These are phyloP conservation scores for Acipenser oxyrinchus DNA, from an alignment of 2,797 vertebrate genomes.

Conservation along the genomic window DNA sequence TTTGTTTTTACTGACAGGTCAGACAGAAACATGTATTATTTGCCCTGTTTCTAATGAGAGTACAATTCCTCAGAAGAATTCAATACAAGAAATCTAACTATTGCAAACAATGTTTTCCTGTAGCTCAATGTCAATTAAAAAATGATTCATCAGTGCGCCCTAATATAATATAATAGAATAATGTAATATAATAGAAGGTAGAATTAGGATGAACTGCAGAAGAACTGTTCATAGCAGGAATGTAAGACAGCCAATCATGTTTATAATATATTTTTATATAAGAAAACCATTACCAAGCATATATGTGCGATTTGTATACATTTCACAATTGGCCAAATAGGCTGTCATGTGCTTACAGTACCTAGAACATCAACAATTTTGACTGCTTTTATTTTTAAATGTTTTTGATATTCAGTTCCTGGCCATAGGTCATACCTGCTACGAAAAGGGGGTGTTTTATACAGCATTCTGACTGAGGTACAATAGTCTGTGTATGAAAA, in stretches of 20 bases:
- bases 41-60: slow-evolving; percentile 16
- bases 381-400: too few species aligned
- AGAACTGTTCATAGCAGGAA: slow-evolving; percentile 4
- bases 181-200: slow-evolving; percentile 27
- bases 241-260: neutral
- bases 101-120: slow-evolving; percentile 7
- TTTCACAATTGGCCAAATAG: too few species aligned
- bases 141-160: slow-evolving; percentile 31
- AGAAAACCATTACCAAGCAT: too few species aligned
- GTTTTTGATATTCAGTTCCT: too few species aligned
- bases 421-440: too few species aligned
- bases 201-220: slow-evolving; percentile 20
- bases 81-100: slow-evolving; percentile 23
- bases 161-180: slow-evolving; percentile 29
- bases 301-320: neutral
- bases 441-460: too few species aligned
- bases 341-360: too few species aligned
- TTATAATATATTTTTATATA: neutral
- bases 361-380: too few species aligned
- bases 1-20: neutral
- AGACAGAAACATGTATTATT: slow-evolving; percentile 10
- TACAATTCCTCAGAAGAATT: slow-evolving; percentile 17
- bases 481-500: too few species aligned
- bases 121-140: slow-evolving; percentile 28
- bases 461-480: too few species aligned